phyloP scores from a whole-genome alignment of 2,888 invertebrate species.

The Eristalinus aeneus region DNA sequence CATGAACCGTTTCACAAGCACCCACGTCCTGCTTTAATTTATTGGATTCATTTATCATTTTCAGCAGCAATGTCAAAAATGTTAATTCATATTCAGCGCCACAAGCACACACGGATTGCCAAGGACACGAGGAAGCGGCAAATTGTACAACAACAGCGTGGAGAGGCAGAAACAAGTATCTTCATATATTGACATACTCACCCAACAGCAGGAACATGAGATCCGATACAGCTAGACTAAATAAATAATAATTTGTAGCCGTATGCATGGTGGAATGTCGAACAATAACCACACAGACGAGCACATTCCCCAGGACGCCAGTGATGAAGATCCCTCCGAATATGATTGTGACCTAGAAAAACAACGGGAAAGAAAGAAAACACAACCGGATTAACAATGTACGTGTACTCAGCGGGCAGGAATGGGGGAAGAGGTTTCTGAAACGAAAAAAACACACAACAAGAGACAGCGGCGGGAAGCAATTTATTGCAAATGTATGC shows the following conservation, averaged over 20 bases:
- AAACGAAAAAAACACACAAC: conserved; percentile 23
- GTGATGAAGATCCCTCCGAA: conserved; percentile 90
- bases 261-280: conserved; percentile 92
- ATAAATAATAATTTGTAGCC: conserved; percentile 95
- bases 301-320: conserved; percentile 91
- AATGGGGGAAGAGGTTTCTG: not conserved
- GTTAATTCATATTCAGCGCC: not conserved
- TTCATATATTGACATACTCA: conserved; percentile 81
- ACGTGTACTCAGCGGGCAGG: not conserved
- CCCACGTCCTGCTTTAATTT: not conserved
- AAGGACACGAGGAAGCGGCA: not conserved
- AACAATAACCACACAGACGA: conserved; percentile 92
- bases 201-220: conserved; percentile 90
- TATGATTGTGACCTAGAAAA: conserved; percentile 83
- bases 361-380: conserved; percentile 72
- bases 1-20: not conserved
- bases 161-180: not conserved
- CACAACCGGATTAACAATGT: conserved; percentile 55
- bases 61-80: not conserved
- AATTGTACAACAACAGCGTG: not conserved
- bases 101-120: not conserved
- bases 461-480: conserved; percentile 48
- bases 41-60: conserved; percentile 28
- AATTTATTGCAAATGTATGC: conserved; percentile 61
- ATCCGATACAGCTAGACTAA: conserved; percentile 94